These are phyloP conservation scores for Catotricha subobsoleta DNA, from an alignment of 2,888 invertebrate genomes.

Conservation along the genomic window DNA sequence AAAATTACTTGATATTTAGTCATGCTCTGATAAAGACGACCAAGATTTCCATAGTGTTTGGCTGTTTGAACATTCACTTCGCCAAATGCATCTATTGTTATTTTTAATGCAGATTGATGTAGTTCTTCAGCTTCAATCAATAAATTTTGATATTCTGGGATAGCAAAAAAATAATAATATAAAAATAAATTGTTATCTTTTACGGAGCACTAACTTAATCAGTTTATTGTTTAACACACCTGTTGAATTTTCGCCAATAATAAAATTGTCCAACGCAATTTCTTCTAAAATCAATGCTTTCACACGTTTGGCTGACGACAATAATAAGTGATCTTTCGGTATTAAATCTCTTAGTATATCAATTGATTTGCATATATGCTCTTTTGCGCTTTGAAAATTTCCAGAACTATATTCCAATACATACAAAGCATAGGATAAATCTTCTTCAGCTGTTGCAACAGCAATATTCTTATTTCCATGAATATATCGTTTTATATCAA, in stretches of 20 bases:
- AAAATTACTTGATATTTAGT: conserved; percentile 49
- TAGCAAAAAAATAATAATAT: too few species aligned
- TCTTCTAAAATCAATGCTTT: conserved; percentile 87
- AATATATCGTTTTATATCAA: conserved; percentile 52
- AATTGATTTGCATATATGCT: conserved; percentile 69
- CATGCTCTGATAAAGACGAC: conserved; percentile 88
- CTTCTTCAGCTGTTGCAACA: conserved; percentile 79
- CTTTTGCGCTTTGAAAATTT: conserved; percentile 61
- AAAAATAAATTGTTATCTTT: background rate
- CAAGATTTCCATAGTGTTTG: conserved; percentile 89
- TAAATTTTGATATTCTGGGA: conserved; percentile 33
- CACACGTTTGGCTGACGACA: conserved; percentile 78
- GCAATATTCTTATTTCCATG: conserved; percentile 73
- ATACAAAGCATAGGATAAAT: conserved; percentile 82
- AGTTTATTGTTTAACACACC: background rate
- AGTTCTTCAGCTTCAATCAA: conserved; percentile 64
- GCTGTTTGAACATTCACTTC: conserved; percentile 90
- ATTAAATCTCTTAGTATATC: conserved; percentile 62
- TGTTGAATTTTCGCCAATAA: background rate
- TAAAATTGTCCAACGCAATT: conserved; percentile 63
- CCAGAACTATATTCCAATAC: conserved; percentile 84
- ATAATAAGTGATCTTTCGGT: conserved; percentile 62
- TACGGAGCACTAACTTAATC: background rate
- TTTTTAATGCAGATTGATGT: conserved; percentile 62
- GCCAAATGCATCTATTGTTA: conserved; percentile 70